A percentile compares a stretch with the other conserved stretches of the same genome.
These are phyloP conservation scores for Latrodectus hesperus DNA, from an alignment of 2,888 invertebrate species.

Conservation along the genomic window DNA sequence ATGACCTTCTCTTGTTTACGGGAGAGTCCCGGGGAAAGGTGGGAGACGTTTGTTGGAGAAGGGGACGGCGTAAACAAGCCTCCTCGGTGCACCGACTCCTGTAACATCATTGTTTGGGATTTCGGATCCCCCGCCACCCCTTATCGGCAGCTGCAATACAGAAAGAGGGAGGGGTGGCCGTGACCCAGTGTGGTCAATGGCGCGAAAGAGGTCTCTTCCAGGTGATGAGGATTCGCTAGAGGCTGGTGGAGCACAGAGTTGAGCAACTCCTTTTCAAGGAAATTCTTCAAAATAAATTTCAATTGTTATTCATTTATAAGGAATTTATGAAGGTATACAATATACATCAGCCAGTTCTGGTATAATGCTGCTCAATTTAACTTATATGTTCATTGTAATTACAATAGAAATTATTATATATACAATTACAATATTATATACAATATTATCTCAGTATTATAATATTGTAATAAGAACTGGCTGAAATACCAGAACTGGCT, in stretches of 20 bases:
- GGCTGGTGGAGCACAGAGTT: background rate
- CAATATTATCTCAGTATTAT: no score
- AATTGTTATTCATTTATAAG: no score
- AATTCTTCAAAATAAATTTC: no score
- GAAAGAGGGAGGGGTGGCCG: slow-evolving; percentile 25
- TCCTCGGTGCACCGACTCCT: slow-evolving; percentile 33
- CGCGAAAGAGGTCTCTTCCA: slow-evolving; percentile 48
- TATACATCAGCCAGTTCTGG: no score
- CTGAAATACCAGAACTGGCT: no score
- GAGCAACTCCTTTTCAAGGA: no score
- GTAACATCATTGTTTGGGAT: slow-evolving; percentile 16
- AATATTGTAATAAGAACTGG: no score
- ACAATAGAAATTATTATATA: no score
- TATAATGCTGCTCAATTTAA: no score
- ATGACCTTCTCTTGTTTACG: slow-evolving; percentile 43
- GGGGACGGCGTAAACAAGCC: slow-evolving; percentile 49
- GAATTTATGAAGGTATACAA: no score
- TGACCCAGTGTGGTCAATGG: slow-evolving; percentile 59
- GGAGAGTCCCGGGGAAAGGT: background rate
- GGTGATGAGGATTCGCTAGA: background rate
- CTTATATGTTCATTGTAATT: no score
- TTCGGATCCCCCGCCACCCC: background rate
- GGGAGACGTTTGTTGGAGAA: background rate
- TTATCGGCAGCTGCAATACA: slow-evolving; percentile 16
- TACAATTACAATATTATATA: no score